A percentile compares a stretch with the other conserved stretches of the same genome.
Conservation (phyloP, 1,140 invertebrate species). For the Zaprionus ornatus region DNA sequence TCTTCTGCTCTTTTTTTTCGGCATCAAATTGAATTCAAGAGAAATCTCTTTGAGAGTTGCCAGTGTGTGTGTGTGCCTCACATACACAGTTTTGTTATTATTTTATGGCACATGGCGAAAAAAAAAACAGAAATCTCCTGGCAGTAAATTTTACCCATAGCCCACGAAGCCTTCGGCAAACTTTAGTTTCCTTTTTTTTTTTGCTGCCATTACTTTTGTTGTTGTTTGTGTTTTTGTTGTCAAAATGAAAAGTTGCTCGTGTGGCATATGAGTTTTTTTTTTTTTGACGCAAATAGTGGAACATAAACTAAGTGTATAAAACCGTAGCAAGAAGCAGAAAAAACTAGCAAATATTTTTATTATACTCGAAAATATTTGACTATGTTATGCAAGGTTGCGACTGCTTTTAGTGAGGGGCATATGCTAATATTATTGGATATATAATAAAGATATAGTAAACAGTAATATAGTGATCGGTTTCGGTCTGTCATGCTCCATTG, state of each 20-base stretch:
- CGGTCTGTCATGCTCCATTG: background rate
- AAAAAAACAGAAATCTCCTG: slow-evolving; percentile 48
- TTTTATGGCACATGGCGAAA: slow-evolving; percentile 62
- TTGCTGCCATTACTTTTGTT: slow-evolving; percentile 17
- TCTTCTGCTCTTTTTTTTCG: slow-evolving; percentile 10
- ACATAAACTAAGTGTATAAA: background rate
- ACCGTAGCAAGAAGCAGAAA: background rate
- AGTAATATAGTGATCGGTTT: background rate
- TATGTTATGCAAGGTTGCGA: background rate
- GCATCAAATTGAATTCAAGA: slow-evolving; percentile 69
- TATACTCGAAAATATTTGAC: background rate
- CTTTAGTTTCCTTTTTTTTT: slow-evolving; percentile 3
- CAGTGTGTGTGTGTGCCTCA: slow-evolving; percentile 7
- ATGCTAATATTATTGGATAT: background rate
- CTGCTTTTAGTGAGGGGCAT: background rate
- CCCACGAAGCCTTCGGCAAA: slow-evolving; percentile 15
- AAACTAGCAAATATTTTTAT: background rate
- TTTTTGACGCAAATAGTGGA: background rate
- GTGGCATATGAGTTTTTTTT: slow-evolving; percentile 5
- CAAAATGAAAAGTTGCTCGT: slow-evolving; percentile 60
- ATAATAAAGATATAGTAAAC: background rate
- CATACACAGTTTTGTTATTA: slow-evolving; percentile 69
- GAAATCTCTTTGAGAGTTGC: slow-evolving; percentile 74
- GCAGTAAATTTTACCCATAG: slow-evolving; percentile 2
- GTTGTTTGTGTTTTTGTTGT: slow-evolving; percentile 24